Percentiles rank a stretch among this genome's conserved stretches.
Conservation (phyloP, 2,797 vertebrate genomes). For the Arctocebus calabarensis region DNA sequence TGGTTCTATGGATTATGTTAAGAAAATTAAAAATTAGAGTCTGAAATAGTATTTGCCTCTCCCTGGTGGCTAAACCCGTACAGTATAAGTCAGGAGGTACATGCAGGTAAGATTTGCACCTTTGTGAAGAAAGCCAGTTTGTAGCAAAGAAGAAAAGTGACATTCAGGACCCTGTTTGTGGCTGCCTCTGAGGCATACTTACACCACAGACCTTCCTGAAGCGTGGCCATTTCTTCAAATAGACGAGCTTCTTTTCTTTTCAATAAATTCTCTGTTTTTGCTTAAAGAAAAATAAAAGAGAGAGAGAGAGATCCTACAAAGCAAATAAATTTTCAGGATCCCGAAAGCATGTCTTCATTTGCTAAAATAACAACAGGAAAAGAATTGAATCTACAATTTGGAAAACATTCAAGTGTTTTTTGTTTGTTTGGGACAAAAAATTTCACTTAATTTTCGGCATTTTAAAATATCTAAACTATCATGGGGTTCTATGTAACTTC, state of each 20-base stretch:
- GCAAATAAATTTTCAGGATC: neutral
- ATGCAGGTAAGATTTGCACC: neutral
- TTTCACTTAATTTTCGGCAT: neutral
- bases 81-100: neutral
- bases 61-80: neutral
- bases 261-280: neutral
- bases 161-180: neutral
- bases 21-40: neutral
- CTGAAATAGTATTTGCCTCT: neutral
- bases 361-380: constrained; percentile 3
- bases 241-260: neutral
- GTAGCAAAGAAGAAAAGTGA: neutral
- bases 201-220: neutral
- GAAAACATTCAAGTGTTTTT: neutral
- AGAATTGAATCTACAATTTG: neutral
- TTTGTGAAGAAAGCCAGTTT: neutral
- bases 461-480: neutral
- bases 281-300: neutral
- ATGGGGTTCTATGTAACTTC: neutral
- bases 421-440: neutral
- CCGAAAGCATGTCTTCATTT: neutral
- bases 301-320: neutral
- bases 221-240: neutral
- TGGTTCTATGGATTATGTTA: neutral
- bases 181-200: neutral